phyloP scores from a whole-genome alignment of 1,140 invertebrate genomes.

The Procambarus virginalis region DNA sequence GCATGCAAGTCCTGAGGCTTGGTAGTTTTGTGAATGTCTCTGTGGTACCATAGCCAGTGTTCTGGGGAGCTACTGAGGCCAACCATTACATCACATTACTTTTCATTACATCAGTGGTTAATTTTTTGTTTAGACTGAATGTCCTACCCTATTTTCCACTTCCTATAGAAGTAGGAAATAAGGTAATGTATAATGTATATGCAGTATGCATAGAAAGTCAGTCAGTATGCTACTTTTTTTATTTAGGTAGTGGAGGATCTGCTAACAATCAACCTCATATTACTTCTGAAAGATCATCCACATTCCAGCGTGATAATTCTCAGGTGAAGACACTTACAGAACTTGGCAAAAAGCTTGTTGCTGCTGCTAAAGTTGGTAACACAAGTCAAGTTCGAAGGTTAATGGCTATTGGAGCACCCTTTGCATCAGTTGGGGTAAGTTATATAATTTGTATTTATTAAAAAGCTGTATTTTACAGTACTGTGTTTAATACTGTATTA shows the following conservation, averaged over 20 bases:
- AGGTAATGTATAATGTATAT: no score
- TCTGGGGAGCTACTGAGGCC: no score
- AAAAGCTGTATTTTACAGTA: background rate
- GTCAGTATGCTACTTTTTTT: no score
- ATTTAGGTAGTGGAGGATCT: slow-evolving; percentile 37
- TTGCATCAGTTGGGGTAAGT: slow-evolving; percentile 62
- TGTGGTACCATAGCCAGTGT: no score
- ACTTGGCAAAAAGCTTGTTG: slow-evolving; percentile 51
- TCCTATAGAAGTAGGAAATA: no score
- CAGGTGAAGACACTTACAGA: slow-evolving; percentile 58
- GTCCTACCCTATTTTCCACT: no score
- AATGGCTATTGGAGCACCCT: slow-evolving; percentile 65
- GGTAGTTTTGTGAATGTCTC: no score
- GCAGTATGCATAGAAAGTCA: no score
- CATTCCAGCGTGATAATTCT: slow-evolving; percentile 40
- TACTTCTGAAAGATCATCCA: background rate
- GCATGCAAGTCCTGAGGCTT: no score
- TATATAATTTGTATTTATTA: background rate
- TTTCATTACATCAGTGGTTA: no score
- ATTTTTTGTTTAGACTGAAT: no score
- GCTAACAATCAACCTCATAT: slow-evolving; percentile 18
- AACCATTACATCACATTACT: no score
- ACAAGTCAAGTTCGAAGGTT: slow-evolving; percentile 51
- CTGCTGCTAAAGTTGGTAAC: slow-evolving; percentile 51
- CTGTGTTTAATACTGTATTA: background rate